Evolutionary conservation across 2,113 vertebrate species (phyloP).

Genomic region (Sardina pilchardus): DNA sequence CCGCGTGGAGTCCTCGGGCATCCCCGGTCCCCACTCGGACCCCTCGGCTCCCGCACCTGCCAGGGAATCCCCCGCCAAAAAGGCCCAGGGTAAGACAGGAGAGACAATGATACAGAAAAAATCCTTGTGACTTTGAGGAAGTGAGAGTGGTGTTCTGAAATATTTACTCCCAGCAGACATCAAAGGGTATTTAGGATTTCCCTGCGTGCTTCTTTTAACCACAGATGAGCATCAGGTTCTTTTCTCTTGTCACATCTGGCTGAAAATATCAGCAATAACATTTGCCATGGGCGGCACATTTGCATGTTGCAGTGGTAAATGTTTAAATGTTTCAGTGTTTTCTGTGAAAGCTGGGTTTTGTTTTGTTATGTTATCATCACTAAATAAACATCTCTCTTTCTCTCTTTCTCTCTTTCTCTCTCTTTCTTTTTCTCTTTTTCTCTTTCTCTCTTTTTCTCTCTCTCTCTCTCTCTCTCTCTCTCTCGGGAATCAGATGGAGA

Average conservation of each 20-base stretch:
- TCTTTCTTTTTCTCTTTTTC: too few species aligned
- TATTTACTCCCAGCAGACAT: neutral
- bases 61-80: constrained; percentile 70
- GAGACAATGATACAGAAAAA: neutral
- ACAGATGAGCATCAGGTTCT: neutral
- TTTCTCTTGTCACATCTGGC: neutral
- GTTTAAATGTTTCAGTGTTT: neutral
- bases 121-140: neutral
- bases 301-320: neutral
- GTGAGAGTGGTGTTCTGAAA: neutral
- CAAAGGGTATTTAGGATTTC: neutral
- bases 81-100: constrained; percentile 51
- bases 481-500: constrained; percentile 56
- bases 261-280: neutral
- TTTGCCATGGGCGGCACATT: neutral
- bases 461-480: neutral
- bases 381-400: too few species aligned
- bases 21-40: constrained; percentile 62
- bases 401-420: too few species aligned
- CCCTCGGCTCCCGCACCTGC: constrained; percentile 23
- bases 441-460: too few species aligned
- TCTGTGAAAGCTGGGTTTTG: neutral
- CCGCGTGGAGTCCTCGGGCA: constrained; percentile 69
- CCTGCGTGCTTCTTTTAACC: neutral
- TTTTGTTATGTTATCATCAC: too few species aligned